Percentiles rank a stretch among this genome's conserved stretches.
Evolutionary conservation across 23 tunicate species (phyloP).

Genomic region (Oikopleura dioica): DNA sequence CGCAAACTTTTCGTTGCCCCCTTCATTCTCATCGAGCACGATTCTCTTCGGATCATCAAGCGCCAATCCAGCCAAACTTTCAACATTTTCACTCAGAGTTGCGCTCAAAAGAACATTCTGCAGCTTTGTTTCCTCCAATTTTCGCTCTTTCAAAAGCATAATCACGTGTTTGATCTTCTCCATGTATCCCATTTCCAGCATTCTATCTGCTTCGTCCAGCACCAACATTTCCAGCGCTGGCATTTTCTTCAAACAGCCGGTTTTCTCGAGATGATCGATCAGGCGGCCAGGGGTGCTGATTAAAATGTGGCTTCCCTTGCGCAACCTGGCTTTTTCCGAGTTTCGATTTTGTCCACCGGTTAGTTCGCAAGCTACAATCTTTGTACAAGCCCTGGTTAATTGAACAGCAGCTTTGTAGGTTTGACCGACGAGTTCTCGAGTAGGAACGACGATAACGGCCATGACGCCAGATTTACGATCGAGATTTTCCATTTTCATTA

Average conservation of each 20-base stretch:
- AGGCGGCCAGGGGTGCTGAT: conserved; percentile 85
- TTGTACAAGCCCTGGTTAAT: conserved; percentile 24
- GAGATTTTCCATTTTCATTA: conserved; percentile 16
- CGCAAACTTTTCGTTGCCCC: conserved; percentile 15
- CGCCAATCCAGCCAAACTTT: conserved; percentile 37
- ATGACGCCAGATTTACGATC: conserved; percentile 32
- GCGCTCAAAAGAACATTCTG: conserved; percentile 59
- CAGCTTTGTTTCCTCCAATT: conserved; percentile 6
- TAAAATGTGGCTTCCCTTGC: conserved; percentile 60
- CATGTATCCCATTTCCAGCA: conserved; percentile 83
- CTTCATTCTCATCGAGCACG: conserved; percentile 12
- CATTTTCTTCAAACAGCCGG: conserved; percentile 21
- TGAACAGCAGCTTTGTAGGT: conserved; percentile 33
- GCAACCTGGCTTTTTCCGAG: conserved; percentile 65
- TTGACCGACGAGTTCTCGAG: conserved; percentile 71
- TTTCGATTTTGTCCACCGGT: conserved; percentile 75
- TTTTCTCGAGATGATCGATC: conserved; percentile 67
- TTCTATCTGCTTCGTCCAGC: conserved; percentile 93
- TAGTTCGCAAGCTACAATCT: conserved; percentile 62
- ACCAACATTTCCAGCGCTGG: conserved; percentile 32
- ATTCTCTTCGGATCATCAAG: conserved; percentile 31
- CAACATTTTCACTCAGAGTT: conserved; percentile 63
- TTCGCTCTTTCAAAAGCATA: conserved; percentile 21
- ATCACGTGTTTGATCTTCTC: conserved; percentile 29
- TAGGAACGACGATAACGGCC: conserved; percentile 51